phyloP scores from a whole-genome alignment of 2,797 vertebrate genomes.

The Poecile montanus region DNA sequence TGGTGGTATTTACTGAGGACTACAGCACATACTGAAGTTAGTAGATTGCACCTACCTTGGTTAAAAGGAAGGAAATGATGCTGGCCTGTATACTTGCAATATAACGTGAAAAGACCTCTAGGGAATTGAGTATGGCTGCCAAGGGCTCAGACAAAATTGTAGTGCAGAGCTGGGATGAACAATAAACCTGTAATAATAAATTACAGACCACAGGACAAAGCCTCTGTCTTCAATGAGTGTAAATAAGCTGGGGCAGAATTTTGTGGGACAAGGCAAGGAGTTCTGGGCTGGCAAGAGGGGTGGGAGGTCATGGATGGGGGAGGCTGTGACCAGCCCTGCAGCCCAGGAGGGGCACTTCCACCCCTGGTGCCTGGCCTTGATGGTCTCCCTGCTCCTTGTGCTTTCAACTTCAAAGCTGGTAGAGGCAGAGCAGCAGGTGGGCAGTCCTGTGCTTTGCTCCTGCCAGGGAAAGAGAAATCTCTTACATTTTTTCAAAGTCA shows the following conservation, averaged over 20 bases:
- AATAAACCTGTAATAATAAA: not conserved
- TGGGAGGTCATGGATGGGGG: fast-evolving
- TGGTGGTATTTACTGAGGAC: not conserved
- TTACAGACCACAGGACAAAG: not conserved
- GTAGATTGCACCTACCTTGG: not conserved
- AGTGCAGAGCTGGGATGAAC: not conserved
- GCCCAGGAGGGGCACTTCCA: not conserved
- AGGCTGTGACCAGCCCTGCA: not conserved
- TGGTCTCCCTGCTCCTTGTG: not conserved
- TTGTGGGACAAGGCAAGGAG: not conserved
- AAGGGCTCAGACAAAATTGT: not conserved
- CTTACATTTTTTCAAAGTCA: not conserved
- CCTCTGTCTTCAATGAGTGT: not conserved
- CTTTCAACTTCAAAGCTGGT: not conserved
- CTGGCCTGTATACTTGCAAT: not conserved
- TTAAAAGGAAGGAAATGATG: not conserved
- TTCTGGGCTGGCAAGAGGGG: fast-evolving
- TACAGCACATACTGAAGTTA: not conserved
- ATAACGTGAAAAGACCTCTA: not conserved
- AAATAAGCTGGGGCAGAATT: not conserved
- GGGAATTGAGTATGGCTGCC: not conserved
- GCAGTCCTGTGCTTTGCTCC: not conserved
- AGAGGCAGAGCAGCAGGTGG: not conserved
- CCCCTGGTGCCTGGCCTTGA: fast-evolving
- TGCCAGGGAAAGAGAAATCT: not conserved